Conservation (phyloP, 2,797 vertebrate species). For the Graptemys geographica region DNA sequence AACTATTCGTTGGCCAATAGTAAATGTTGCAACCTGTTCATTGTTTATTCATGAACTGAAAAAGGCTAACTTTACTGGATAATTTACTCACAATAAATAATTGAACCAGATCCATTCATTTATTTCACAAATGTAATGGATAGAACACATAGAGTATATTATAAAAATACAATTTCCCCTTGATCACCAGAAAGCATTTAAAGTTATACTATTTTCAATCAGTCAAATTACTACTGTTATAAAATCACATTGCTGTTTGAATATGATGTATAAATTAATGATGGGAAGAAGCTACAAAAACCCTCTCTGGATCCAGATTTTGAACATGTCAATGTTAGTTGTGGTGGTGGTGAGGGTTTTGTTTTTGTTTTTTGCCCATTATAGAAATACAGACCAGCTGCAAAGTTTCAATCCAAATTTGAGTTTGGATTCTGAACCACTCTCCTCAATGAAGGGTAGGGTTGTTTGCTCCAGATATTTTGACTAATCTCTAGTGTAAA, state of each 20-base stretch:
- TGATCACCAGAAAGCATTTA: neutral
- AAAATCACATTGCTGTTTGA: neutral
- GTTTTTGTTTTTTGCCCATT: neutral
- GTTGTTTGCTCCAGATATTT: neutral
- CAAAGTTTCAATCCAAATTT: neutral
- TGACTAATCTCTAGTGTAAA: neutral
- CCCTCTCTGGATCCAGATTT: neutral
- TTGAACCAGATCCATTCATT: neutral
- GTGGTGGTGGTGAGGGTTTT: neutral
- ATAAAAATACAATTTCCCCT: neutral
- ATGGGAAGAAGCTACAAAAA: neutral
- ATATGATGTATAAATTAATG: neutral
- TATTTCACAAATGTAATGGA: neutral
- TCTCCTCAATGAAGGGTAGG: neutral
- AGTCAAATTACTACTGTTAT: neutral
- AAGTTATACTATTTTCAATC: neutral
- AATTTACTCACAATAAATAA: conserved; percentile 1
- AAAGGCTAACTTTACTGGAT: neutral
- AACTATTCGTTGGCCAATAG: neutral
- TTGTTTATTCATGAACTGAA: neutral
- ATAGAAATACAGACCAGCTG: neutral
- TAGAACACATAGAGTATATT: fast-evolving
- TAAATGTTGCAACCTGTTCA: neutral
- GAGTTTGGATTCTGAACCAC: neutral
- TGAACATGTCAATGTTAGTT: neutral